Conservation (phyloP, 2,797 vertebrate genomes). For the Mormyrus proboscirostris region DNA sequence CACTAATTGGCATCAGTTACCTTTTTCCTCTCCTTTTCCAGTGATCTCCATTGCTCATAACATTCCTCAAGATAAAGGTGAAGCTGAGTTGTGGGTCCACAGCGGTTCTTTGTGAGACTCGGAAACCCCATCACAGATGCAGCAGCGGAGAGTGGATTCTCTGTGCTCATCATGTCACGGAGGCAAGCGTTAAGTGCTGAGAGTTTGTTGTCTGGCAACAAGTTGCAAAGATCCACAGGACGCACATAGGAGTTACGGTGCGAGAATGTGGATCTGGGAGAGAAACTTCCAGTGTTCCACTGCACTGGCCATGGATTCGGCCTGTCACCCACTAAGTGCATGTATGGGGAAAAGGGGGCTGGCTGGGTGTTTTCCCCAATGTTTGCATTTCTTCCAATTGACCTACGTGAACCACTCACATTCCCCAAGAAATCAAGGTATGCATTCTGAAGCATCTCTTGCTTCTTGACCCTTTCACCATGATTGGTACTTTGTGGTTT, state of each 20-base stretch:
- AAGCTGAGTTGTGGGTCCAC: constrained; percentile 63
- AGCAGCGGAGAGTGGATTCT: constrained; percentile 53
- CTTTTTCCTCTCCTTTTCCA: constrained; percentile 86
- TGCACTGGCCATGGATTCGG: constrained; percentile 47
- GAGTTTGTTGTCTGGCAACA: constrained; percentile 55
- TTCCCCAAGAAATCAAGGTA: constrained; percentile 58
- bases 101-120: constrained; percentile 56
- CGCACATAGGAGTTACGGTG: constrained; percentile 45
- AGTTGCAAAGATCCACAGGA: constrained; percentile 52
- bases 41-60: constrained; percentile 74
- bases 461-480: constrained; percentile 56
- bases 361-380: constrained; percentile 45
- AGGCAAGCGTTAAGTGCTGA: constrained; percentile 59
- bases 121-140: constrained; percentile 53
- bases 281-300: constrained; percentile 49
- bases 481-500: constrained; percentile 50
- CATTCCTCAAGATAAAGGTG: constrained; percentile 76
- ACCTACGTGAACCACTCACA: constrained; percentile 52
- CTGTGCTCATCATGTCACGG: constrained; percentile 53
- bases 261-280: constrained; percentile 46
- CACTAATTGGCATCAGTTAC: constrained; percentile 44
- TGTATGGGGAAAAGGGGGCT: constrained; percentile 52
- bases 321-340: constrained; percentile 58
- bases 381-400: constrained; percentile 47
- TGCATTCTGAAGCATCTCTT: constrained; percentile 51